Conservation (phyloP, 2,888 invertebrate genomes). For the Euplagia quadripunctaria region DNA sequence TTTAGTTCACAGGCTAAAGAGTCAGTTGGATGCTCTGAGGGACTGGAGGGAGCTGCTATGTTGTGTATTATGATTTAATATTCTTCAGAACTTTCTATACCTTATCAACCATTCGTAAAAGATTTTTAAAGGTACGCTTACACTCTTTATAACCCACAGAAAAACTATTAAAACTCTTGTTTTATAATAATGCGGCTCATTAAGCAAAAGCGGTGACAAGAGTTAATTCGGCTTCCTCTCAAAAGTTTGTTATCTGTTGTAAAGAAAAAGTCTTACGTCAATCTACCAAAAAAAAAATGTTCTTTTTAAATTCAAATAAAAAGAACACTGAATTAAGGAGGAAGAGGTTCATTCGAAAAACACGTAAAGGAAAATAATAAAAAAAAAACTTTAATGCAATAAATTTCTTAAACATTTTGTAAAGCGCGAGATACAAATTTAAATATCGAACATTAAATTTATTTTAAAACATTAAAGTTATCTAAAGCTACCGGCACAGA, state of each 20-base stretch:
- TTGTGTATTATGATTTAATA: too few relatives aligned
- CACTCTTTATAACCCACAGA: too few relatives aligned
- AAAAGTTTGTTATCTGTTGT: background rate
- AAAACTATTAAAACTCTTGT: too few relatives aligned
- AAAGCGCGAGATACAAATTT: slow-evolving; percentile 11
- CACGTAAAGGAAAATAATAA: background rate
- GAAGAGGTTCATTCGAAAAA: background rate
- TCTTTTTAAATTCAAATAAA: background rate
- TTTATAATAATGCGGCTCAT: background rate
- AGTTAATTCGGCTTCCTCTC: background rate
- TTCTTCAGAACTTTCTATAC: too few relatives aligned
- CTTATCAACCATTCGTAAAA: too few relatives aligned
- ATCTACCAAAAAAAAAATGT: background rate
- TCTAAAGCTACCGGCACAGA: slow-evolving; percentile 25
- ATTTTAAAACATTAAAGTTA: slow-evolving; percentile 25
- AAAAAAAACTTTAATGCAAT: background rate
- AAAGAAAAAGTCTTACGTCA: background rate
- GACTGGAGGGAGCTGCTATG: too few relatives aligned
- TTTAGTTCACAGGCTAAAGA: background rate
- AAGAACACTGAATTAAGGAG: background rate
- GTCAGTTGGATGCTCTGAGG: background rate
- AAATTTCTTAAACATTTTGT: slow-evolving; percentile 3
- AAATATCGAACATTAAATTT: slow-evolving; percentile 19
- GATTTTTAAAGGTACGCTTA: too few relatives aligned
- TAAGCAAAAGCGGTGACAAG: background rate